phyloP scores from a whole-genome alignment of 2,888 invertebrate species.

The Diplazon laetatorius region DNA sequence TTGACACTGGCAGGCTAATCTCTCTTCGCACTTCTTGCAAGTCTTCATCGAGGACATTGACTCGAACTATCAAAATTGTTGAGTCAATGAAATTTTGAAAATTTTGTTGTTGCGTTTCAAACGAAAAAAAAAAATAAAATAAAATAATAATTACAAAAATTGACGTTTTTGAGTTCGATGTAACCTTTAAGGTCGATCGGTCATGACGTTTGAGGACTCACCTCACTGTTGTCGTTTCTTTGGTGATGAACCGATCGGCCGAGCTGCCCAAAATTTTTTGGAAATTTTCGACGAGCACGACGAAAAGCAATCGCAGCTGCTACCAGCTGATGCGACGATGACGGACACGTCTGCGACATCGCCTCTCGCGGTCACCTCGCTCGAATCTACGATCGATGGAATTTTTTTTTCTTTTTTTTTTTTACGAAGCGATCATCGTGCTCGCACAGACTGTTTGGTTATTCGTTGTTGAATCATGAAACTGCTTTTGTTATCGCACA shows the following conservation, averaged over 20 bases:
- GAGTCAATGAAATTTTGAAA: too few species aligned
- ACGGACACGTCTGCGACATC: slow-evolving; percentile 64
- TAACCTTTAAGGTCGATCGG: too few species aligned
- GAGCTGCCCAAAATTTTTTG: slow-evolving; percentile 70
- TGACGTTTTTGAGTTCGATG: too few species aligned
- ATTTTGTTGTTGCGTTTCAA: too few species aligned
- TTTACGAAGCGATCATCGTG: too few species aligned
- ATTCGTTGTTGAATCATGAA: background rate
- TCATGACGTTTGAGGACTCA: background rate
- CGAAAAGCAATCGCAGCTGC: slow-evolving; percentile 77
- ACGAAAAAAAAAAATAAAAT: too few species aligned
- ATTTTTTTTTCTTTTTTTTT: too few species aligned
- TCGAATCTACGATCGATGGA: background rate
- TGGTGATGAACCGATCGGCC: slow-evolving; percentile 33
- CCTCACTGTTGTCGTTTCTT: slow-evolving; percentile 39
- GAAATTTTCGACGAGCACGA: slow-evolving; percentile 77
- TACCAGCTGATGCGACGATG: slow-evolving; percentile 74
- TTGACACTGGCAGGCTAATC: slow-evolving; percentile 18
- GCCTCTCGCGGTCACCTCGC: background rate
- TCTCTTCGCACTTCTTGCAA: slow-evolving; percentile 54
- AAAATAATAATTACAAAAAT: too few species aligned
- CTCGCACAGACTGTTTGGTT: too few species aligned
- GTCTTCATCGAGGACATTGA: slow-evolving; percentile 22
- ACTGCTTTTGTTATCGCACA: background rate
- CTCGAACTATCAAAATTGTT: slow-evolving; percentile 28